Percentiles rank a stretch among this genome's conserved stretches.
phyloP scores from a whole-genome alignment of 1,140 invertebrate genomes.

The Oscheius sp. region DNA sequence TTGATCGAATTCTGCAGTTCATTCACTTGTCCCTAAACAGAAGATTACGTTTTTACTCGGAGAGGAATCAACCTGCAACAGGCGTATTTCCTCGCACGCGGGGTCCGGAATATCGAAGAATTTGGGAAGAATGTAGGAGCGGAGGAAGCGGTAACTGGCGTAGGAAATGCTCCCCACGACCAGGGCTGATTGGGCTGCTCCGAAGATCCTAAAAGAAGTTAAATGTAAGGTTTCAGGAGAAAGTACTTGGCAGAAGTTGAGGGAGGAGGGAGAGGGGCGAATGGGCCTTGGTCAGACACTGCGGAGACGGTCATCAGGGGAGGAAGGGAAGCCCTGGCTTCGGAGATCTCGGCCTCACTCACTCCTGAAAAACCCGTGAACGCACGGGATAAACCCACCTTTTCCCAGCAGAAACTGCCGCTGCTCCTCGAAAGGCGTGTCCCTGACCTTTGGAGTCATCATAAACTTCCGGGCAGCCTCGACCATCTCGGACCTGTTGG shows the following conservation, averaged over 20 bases:
- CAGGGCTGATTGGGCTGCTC: slow-evolving; percentile 23
- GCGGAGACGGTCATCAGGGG: neutral
- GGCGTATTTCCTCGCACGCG: slow-evolving; percentile 20
- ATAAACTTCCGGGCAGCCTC: slow-evolving; percentile 33
- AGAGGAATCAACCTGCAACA: slow-evolving; percentile 15
- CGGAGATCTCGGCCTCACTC: slow-evolving; percentile 22
- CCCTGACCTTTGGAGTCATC: slow-evolving; percentile 31
- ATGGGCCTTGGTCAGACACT: neutral
- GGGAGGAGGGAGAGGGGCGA: neutral
- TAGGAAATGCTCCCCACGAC: slow-evolving; percentile 29
- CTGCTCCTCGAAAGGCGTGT: slow-evolving; percentile 35
- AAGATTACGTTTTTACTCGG: neutral
- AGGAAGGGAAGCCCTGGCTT: slow-evolving; percentile 22
- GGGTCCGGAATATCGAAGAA: slow-evolving; percentile 41
- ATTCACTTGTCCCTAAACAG: slow-evolving; percentile 13
- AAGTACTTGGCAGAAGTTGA: neutral
- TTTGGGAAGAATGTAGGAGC: slow-evolving; percentile 26
- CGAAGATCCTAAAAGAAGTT: slow-evolving; percentile 10
- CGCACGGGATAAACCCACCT: neutral
- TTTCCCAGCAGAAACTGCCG: slow-evolving; percentile 29
- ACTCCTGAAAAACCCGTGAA: slow-evolving; percentile 14
- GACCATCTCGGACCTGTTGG: slow-evolving; percentile 18
- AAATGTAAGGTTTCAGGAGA: neutral
- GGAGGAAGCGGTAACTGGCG: slow-evolving; percentile 29
- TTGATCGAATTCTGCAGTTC: slow-evolving; percentile 38